Conservation (phyloP, 1,140 invertebrate genomes). For the Plutomurus gul region DNA sequence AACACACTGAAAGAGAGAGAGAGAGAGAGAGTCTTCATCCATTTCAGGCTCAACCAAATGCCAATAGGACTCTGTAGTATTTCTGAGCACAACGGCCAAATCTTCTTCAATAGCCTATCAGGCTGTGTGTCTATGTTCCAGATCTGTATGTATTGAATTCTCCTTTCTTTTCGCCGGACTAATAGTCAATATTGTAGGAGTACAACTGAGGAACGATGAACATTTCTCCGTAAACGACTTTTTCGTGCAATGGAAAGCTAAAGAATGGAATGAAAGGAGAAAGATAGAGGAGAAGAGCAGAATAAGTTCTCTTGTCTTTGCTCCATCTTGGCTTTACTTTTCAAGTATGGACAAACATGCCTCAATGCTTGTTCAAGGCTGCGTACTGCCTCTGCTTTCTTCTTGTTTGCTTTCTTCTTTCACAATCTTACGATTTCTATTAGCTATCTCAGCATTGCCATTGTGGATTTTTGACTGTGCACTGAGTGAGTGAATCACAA, state of each 20-base stretch:
- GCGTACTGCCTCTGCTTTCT: no score
- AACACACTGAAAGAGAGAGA: no score
- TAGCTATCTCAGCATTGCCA: no score
- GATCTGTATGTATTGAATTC: no score
- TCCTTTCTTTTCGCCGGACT: no score
- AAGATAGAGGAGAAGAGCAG: background rate
- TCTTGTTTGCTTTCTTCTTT: background rate
- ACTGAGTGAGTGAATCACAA: no score
- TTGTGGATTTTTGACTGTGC: no score
- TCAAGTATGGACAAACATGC: background rate
- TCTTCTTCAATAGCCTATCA: background rate
- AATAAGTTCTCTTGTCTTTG: slow-evolving; percentile 23
- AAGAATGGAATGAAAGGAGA: slow-evolving; percentile 1
- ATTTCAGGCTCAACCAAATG: slow-evolving; percentile 22
- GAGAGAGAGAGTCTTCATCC: background rate
- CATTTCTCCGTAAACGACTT: background rate
- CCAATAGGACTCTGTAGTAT: background rate
- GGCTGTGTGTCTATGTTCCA: background rate
- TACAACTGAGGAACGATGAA: background rate
- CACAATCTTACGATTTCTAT: background rate
- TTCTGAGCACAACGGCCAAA: background rate
- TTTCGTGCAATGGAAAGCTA: no score
- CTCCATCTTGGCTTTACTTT: background rate
- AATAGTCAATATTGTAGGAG: background rate
- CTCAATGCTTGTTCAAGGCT: background rate